Evolutionary conservation across 2,888 invertebrate genomes (phyloP).

Genomic region (Tinea pellionella): DNA sequence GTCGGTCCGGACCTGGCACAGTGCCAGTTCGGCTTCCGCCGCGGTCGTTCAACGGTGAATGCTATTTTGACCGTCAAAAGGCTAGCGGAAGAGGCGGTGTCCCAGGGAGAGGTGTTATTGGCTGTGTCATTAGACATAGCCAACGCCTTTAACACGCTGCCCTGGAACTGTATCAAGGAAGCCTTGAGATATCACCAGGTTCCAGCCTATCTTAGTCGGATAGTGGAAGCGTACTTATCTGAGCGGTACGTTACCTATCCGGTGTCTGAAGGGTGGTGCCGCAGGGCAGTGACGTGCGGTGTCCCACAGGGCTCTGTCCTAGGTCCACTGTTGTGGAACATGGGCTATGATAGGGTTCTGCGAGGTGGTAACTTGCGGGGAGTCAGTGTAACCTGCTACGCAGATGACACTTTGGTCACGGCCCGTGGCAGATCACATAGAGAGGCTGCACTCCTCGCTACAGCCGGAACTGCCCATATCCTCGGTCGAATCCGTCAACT

Average conservation of each 20-base stretch:
- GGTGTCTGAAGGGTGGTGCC: background rate
- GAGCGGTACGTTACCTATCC: background rate
- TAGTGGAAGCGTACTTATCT: constrained; percentile 16
- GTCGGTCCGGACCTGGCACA: background rate
- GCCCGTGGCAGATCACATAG: constrained; percentile 8
- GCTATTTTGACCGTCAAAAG: background rate
- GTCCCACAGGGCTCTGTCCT: constrained; percentile 20
- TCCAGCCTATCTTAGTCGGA: constrained; percentile 17
- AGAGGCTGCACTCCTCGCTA: background rate
- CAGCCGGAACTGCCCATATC: background rate
- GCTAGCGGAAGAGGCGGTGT: background rate
- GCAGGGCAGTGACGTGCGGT: constrained; percentile 12
- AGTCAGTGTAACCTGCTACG: constrained; percentile 13
- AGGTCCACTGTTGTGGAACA: constrained; percentile 17
- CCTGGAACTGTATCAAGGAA: constrained; percentile 20
- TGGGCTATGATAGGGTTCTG: constrained; percentile 15
- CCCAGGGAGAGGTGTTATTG: constrained; percentile 18
- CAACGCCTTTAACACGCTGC: constrained; percentile 23
- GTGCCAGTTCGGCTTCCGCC: constrained; percentile 5
- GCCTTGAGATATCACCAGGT: constrained; percentile 20
- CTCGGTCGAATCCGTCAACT: background rate
- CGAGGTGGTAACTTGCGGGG: background rate
- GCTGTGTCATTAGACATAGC: constrained; percentile 21
- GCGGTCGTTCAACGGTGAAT: background rate
- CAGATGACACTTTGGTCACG: constrained; percentile 18